Conservation (phyloP, 2,797 vertebrate genomes). For the Sebastes elongatus region DNA sequence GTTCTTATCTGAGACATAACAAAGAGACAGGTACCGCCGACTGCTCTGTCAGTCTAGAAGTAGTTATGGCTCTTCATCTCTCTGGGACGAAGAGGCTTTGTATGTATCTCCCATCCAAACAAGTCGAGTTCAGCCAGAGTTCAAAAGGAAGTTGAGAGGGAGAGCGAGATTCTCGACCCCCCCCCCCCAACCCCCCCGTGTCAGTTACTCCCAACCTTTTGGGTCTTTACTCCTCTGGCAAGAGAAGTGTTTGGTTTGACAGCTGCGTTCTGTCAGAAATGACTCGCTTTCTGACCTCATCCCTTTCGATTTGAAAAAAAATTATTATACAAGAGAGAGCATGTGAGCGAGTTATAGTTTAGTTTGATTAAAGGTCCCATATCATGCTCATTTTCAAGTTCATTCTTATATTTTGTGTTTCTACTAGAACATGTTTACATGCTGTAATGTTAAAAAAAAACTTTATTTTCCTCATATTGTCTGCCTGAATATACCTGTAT, state of each 20-base stretch:
- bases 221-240: conserved; percentile 29
- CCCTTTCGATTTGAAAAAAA: neutral
- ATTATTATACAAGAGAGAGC: too few species aligned
- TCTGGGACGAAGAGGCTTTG: conserved; percentile 39
- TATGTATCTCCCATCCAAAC: conserved; percentile 55
- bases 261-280: conserved; percentile 13
- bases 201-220: conserved; percentile 50
- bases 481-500: too few species aligned
- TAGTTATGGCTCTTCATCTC: conserved; percentile 45
- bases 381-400: too few species aligned
- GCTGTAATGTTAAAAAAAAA: too few species aligned
- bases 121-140: conserved; percentile 70
- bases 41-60: conserved; percentile 44
- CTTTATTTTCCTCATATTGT: too few species aligned
- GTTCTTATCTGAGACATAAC: conserved; percentile 38
- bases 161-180: conserved; percentile 19
- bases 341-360: neutral
- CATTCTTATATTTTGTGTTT: too few species aligned
- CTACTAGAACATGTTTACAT: too few species aligned
- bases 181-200: neutral
- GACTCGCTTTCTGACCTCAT: neutral
- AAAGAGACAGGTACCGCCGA: conserved; percentile 38
- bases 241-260: conserved; percentile 47
- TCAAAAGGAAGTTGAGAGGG: conserved; percentile 57
- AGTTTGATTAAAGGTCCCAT: too few species aligned